A percentile compares a stretch with the other conserved stretches of the same genome.
Conservation (phyloP, 30 jellyfish, hydroid and myxozoan genomes). For the Pseudorhiza aurosa region DNA sequence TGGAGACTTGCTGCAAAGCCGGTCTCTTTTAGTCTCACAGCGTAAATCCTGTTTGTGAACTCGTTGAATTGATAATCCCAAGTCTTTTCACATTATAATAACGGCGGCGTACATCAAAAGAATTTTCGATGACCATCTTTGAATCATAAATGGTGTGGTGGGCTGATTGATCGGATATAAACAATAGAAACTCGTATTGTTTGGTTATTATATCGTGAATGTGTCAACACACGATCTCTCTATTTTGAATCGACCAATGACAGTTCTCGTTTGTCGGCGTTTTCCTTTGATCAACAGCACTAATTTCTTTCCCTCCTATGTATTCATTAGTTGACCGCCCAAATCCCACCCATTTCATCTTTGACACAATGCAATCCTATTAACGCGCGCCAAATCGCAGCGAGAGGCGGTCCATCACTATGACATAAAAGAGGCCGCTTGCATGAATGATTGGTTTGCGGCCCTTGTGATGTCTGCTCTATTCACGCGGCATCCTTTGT, state of each 20-base stretch:
- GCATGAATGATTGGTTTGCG: slow-evolving; percentile 98
- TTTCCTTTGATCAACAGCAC: slow-evolving; percentile 91
- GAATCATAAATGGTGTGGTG: slow-evolving; percentile 82
- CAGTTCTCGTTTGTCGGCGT: slow-evolving; percentile 83
- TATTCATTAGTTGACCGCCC: slow-evolving; percentile 99
- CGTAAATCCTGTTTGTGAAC: slow-evolving; percentile 74
- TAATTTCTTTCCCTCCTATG: slow-evolving; percentile 99
- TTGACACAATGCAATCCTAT: slow-evolving; percentile 91
- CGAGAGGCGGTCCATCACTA: slow-evolving; percentile 98
- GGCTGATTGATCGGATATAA: slow-evolving; percentile 89
- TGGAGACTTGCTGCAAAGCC: slow-evolving; percentile 80
- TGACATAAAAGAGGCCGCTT: slow-evolving; percentile 97
- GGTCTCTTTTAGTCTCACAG: slow-evolving; percentile 78
- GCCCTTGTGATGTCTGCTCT: slow-evolving; percentile 98
- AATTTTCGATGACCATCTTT: slow-evolving; percentile 81
- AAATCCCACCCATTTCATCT: slow-evolving; percentile 98
- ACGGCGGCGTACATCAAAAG: slow-evolving; percentile 88
- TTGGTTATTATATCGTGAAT: slow-evolving; percentile 84
- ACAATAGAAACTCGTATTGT: slow-evolving; percentile 85
- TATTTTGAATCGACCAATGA: slow-evolving; percentile 75
- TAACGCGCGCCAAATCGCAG: slow-evolving; percentile 99
- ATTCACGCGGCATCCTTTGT: slow-evolving; percentile 96
- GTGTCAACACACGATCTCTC: slow-evolving; percentile 96
- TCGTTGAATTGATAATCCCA: slow-evolving; percentile 82
- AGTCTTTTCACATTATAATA: slow-evolving; percentile 82